phyloP scores from a whole-genome alignment of 2,113 vertebrate genomes.

The Hydrochoerus hydrochaeris region DNA sequence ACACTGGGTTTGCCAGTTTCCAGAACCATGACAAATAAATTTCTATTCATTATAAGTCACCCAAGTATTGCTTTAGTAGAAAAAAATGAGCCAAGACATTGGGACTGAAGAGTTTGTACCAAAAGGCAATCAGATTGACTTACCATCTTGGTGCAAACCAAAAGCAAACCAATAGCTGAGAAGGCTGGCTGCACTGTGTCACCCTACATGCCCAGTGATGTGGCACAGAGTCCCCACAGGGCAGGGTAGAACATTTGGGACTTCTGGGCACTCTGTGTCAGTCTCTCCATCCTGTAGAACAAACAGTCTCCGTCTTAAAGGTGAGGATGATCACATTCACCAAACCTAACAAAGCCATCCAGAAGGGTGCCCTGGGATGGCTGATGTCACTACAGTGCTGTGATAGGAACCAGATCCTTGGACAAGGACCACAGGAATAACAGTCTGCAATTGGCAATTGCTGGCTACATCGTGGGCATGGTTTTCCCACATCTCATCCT shows the following conservation, averaged over 20 bases:
- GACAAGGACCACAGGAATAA: neutral
- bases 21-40: neutral
- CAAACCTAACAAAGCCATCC: neutral
- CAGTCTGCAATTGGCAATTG: neutral
- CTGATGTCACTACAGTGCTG: fast-evolving
- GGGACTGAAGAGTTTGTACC: neutral
- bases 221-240: neutral
- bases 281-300: neutral
- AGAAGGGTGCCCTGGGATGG: fast-evolving
- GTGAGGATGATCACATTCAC: neutral
- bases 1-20: neutral
- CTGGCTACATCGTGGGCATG: neutral
- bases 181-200: neutral
- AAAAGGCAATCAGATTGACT: neutral
- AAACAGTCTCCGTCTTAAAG: neutral
- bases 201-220: neutral
- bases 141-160: neutral
- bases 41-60: neutral
- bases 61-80: neutral
- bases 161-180: constrained; percentile 35
- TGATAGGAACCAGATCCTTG: neutral
- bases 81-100: neutral
- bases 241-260: neutral
- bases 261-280: neutral
- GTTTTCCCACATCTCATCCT: neutral